Base-by-base conservation (phyloP, 2,797 vertebrate genomes). In the Dendrocincla fuliginosa region DNA sequence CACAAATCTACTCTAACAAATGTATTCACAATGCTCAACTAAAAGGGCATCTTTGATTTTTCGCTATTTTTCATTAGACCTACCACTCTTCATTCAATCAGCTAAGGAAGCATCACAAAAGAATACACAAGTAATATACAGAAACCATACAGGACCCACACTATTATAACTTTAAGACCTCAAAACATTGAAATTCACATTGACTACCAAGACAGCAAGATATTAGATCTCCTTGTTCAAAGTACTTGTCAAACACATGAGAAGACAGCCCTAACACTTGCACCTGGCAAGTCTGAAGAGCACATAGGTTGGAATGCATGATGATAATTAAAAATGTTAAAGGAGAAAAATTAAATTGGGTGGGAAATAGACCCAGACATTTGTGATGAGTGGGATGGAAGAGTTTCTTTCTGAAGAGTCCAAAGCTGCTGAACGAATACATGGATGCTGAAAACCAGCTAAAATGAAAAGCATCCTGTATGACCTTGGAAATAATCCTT, bases 41-140 rank as follows among this genome's bases (percentile, higher is more conserved):
- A 47, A 25, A 10, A 14, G 0, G 5, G 33, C 8, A 42, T 35
- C 32, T 81, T 81, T n/a, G 27, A 61, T 41, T 57, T 79, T 32
- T 27, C 25, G 15, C 22, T 55, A 7, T 23, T 76, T 78, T 46
- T 61, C 41, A 28, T 55, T 69, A 76, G 53, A 35, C 12, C 13
- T 59, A 25, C 13, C 18, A 17, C 7, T 61, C 68, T 37, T 55
- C 13, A 5, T 75, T 71, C 32, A n/a, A 17, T 22, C 67, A 68
- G 4, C 0, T 1, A 33, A 49, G 13, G 61, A 70, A 78, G 13
- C 16, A 19, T 5, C 37, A 39, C 17, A 27, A 41, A 39, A 69
- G 32, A 71, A 76, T 8, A 0, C 1, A 89, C 7, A 9, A 1
- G 1, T 46, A 71, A 59, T 4, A 68, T 3, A 32, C 4, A 27